Conservation (phyloP, 2,797 vertebrate genomes). For the Pseudochaenichthys georgianus region DNA sequence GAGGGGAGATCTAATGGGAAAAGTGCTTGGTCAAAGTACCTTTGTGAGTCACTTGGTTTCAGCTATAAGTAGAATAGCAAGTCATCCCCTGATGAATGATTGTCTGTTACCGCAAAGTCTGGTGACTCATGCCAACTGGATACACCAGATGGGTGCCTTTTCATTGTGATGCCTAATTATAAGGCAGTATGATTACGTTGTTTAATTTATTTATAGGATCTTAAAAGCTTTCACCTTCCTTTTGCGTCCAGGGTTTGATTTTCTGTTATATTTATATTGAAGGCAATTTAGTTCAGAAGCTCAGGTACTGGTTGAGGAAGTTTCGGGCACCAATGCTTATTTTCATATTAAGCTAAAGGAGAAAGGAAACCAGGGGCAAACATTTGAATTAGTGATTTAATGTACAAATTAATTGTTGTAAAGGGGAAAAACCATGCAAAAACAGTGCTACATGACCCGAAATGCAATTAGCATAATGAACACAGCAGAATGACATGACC, state of each 20-base stretch:
- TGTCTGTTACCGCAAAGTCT: constrained; percentile 39
- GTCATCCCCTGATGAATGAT: constrained; percentile 46
- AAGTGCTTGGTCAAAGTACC: constrained; percentile 56
- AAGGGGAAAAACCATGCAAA: not conserved
- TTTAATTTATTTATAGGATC: constrained; percentile 12
- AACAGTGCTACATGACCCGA: not conserved
- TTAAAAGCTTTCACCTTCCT: constrained; percentile 20
- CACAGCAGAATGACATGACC: not conserved
- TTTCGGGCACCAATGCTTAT: rapidly evolving
- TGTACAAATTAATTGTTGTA: not conserved
- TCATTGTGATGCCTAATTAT: constrained; percentile 52
- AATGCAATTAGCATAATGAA: too few relatives aligned
- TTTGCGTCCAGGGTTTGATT: not conserved
- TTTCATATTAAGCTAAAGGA: not conserved
- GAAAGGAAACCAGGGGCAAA: not conserved
- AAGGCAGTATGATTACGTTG: constrained; percentile 13
- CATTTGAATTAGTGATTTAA: not conserved
- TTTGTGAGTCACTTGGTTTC: constrained; percentile 62
- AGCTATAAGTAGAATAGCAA: constrained; percentile 33
- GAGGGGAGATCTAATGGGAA: constrained; percentile 1
- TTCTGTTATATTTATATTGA: not conserved
- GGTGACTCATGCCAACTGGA: constrained; percentile 69
- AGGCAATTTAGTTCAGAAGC: not conserved
- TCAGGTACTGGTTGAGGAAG: not conserved
- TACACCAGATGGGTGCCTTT: constrained; percentile 32